Base-by-base conservation (phyloP, 2,113 vertebrate genomes). In the Coracopsis vasa region DNA sequence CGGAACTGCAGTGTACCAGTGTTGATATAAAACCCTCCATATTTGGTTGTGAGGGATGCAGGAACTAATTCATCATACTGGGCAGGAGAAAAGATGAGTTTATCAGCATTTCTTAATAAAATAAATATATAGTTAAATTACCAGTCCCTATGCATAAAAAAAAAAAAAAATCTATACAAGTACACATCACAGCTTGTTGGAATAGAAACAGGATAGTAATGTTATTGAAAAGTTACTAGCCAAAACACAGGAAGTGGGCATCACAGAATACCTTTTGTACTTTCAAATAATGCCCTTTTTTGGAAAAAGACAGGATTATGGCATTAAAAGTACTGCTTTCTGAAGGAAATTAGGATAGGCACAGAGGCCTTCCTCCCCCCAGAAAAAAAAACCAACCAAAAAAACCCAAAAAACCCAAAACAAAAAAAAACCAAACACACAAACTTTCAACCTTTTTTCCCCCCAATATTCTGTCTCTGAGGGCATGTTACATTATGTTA, bases 1-100 rank as follows among this genome's bases (percentile, higher is more conserved):
- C 99, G 99, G 98, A 99, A 99, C 97, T 99, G 99, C 94, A 99
- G 97, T 2, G 99, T 99, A 44, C 99, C 99, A 20, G 99, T 99
- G 97, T 99, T 99, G 97, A 99, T 99, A 96, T 99, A 99, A 98
- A 99, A 99, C 25, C 99, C 99, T 95, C 99, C 99, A 4, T 99
- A 99, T 96, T 99, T 99, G 42, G 99, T 99, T 97, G 98, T 99
- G 94, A 99, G 98, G 45, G 99, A 99, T 42, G 99, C 99, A 41
- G 99, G 99, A 62, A 99, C 99, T 94, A 99, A 98, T 98, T 99
- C 99, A 62, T 99, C 99, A 66, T 99, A 98, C 98, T 98, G 88
- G 29, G 58, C 84, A 96, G 28, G 86, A 96, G 90, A 94, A 94
- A 83, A 84, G 20, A 91, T 13, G 6, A 82, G 31, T 41, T 90